These are phyloP conservation scores for Stenchaetothrips biformis DNA, from an alignment of 2,888 invertebrate genomes.

Conservation along the genomic window DNA sequence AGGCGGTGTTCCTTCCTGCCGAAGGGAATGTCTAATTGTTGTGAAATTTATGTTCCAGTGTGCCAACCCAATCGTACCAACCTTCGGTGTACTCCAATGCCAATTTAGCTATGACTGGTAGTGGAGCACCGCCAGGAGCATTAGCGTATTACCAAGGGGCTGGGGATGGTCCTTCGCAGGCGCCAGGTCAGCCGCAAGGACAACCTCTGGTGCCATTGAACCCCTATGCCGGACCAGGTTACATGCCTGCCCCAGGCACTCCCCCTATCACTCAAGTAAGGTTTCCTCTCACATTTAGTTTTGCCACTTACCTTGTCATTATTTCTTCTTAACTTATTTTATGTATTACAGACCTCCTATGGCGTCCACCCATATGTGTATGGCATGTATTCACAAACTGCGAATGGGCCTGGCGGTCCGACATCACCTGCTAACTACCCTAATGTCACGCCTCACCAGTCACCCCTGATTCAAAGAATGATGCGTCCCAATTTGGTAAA, in stretches of 20 bases:
- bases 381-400: neutral
- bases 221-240: neutral
- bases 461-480: constrained; percentile 1
- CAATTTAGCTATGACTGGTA: neutral
- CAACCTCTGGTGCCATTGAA: neutral
- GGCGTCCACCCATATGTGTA: constrained; percentile 8
- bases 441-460: neutral
- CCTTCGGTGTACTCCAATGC: neutral
- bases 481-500: neutral
- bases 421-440: neutral
- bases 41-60: neutral
- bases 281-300: neutral
- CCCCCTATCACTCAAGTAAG: neutral
- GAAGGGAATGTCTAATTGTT: too few species aligned
- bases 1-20: neutral
- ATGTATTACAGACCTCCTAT: neutral
- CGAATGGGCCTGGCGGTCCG: neutral
- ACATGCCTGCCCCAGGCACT: neutral
- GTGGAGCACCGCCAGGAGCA: neutral
- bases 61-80: neutral
- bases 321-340: neutral
- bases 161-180: neutral
- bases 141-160: constrained; percentile 2
- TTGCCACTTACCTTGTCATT: neutral
- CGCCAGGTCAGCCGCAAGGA: neutral